Evolutionary conservation across 1,140 invertebrate species (phyloP), one percentile per base, ranked within the genome.

Genomic region (Heliconius hermathena): DNA sequence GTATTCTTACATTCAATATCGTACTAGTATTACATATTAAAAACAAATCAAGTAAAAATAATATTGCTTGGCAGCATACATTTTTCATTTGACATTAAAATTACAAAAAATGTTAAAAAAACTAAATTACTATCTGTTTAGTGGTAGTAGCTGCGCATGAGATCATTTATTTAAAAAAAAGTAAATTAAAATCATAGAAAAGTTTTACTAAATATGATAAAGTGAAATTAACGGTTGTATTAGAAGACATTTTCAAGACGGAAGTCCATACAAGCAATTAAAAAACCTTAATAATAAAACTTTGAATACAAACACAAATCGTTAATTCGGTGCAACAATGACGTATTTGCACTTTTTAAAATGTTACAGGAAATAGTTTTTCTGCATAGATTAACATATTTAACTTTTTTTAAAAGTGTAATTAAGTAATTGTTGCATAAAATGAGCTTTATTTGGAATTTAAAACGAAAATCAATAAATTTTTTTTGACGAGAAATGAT

Each of bases 1-100:
- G 74, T 76, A 76, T 71, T 70, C 60, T 54, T 70, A 76, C 74
- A 76, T 76, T 76, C 60, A 76, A 26, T 26, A 29, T 29, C 6
- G 22, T 66, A 22, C 60, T 66, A 66, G 60, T 29, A 66, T 66
- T 66, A 66, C 60, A 66, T 66, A 66, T 66, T 66, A 16, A 20
- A 66, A 66, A 66, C 60, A 66, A 66, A 66, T 66, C 60, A 29
- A 29, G 13, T 66, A 29, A 66, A 66, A 66, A 66, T 66, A 66
- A 29, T 66, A 66, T 66, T 66, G 60, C 60, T 66, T 66, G 60
- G 60, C 60, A 66, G 60, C 60, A 66, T 66, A 66, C 22, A 29
- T 29, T 29, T 66, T 16, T 26, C 22, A 66, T 9, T 66, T 29
- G 60, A n/a, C 26, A 66, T 6, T 29, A 66, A 66, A 66, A 66